Evolutionary conservation across 1,140 invertebrate genomes (phyloP).

Genomic region (Zaprionus camerounensis): DNA sequence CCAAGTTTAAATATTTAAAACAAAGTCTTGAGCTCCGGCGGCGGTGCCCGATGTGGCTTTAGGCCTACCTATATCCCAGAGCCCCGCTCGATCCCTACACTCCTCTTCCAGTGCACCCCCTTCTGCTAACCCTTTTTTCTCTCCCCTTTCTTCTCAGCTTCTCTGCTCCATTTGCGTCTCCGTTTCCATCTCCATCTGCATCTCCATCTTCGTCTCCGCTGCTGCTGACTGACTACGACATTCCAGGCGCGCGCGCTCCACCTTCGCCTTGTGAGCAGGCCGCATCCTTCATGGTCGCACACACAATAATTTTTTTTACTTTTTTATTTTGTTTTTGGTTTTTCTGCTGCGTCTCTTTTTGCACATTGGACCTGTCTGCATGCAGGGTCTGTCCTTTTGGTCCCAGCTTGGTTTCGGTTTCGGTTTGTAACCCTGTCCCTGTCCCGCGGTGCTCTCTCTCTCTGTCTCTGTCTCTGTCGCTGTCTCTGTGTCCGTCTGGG

Average conservation of each 20-base stretch:
- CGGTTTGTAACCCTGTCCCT: constrained; percentile 39
- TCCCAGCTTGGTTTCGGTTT: constrained; percentile 52
- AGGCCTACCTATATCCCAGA: constrained; percentile 9
- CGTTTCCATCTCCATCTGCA: constrained; percentile 29
- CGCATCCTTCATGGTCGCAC: constrained; percentile 69
- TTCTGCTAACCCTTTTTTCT: constrained; percentile 3
- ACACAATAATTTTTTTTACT: constrained; percentile 57
- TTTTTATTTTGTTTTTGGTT: constrained; percentile 28
- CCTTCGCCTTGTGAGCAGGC: constrained; percentile 48
- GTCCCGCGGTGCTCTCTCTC: constrained; percentile 11
- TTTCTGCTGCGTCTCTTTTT: constrained; percentile 19
- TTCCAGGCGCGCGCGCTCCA: constrained; percentile 74
- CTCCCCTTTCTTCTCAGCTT: neutral
- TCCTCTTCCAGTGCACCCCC: too few species aligned
- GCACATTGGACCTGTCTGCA: constrained; percentile 63
- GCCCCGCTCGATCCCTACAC: neutral
- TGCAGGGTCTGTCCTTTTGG: constrained; percentile 56
- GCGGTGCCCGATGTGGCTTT: constrained; percentile 26
- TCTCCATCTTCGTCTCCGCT: constrained; percentile 45
- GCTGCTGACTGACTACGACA: constrained; percentile 45
- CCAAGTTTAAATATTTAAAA: constrained; percentile 81
- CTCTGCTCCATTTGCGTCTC: constrained; percentile 26
- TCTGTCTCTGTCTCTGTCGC: constrained; percentile 30
- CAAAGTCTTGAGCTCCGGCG: constrained; percentile 62
- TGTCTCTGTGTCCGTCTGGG: constrained; percentile 8